phyloP scores from a whole-genome alignment of 1,140 invertebrate species.

The Papilio aristodemus region DNA sequence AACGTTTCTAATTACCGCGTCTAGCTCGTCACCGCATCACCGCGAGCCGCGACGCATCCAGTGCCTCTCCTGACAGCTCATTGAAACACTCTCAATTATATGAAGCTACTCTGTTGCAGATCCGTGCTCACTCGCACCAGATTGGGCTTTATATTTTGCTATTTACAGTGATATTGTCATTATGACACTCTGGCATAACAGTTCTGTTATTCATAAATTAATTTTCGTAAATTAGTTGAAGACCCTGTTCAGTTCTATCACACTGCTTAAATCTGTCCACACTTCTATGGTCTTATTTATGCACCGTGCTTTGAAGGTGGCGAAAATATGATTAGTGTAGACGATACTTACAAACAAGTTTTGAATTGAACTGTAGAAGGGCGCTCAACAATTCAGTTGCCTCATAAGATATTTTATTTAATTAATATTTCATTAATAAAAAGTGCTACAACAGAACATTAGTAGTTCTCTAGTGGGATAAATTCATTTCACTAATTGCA shows the following conservation, averaged over 20 bases:
- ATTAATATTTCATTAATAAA: too few relatives aligned
- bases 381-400: too few relatives aligned
- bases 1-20: slow-evolving; percentile 29
- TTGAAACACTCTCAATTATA: slow-evolving; percentile 15
- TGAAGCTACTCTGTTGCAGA: not conserved
- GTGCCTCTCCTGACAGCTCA: slow-evolving; percentile 19
- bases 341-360: too few relatives aligned
- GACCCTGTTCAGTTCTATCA: not conserved
- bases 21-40: not conserved
- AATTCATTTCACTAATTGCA: too few relatives aligned
- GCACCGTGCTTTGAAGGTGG: too few relatives aligned
- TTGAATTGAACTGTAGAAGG: too few relatives aligned
- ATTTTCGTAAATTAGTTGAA: not conserved
- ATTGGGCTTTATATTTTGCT: not conserved
- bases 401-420: too few relatives aligned
- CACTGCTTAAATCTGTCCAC: not conserved
- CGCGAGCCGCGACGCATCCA: slow-evolving; percentile 4
- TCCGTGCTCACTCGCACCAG: not conserved
- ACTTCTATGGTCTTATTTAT: too few relatives aligned
- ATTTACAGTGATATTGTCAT: not conserved
- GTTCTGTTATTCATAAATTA: not conserved
- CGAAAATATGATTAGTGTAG: too few relatives aligned
- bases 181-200: not conserved
- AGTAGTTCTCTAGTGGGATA: too few relatives aligned
- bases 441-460: too few relatives aligned